Conservation (phyloP, 2,797 vertebrate species). For the Pagetopsis macropterus region DNA sequence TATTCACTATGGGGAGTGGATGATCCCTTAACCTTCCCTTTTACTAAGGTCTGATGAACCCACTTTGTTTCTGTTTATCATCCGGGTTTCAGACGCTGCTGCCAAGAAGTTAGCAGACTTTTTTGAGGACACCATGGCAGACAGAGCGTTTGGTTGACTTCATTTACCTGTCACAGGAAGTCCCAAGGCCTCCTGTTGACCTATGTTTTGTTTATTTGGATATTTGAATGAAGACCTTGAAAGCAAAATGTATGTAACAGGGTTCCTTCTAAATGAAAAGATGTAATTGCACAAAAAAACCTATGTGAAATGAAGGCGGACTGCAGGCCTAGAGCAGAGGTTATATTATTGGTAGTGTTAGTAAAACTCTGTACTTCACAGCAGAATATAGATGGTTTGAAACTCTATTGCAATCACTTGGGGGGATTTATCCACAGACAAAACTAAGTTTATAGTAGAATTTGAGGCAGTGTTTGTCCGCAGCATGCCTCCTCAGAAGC, state of each 20-base stretch:
- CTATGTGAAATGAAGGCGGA: background rate
- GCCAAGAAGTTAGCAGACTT: background rate
- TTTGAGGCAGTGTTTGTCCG: slow-evolving; percentile 3
- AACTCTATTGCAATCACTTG: background rate
- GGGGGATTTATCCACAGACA: background rate
- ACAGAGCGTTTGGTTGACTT: background rate
- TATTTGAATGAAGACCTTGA: background rate
- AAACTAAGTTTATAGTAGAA: background rate
- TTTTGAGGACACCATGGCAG: background rate
- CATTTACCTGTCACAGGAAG: background rate
- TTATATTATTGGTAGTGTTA: slow-evolving; percentile 6
- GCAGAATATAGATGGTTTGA: background rate
- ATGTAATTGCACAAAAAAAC: background rate
- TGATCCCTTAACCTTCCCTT: background rate
- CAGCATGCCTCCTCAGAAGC: slow-evolving; percentile 7
- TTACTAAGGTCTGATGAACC: background rate
- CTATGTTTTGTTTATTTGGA: background rate
- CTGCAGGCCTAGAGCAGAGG: background rate
- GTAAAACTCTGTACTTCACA: background rate
- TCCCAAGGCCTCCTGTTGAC: background rate
- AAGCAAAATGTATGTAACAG: background rate
- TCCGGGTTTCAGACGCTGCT: background rate
- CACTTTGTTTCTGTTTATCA: background rate
- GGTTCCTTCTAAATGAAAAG: background rate
- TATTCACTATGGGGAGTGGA: slow-evolving; percentile 2